phyloP scores from a whole-genome alignment of 2,888 invertebrate species.

The Drosophila cracens region DNA sequence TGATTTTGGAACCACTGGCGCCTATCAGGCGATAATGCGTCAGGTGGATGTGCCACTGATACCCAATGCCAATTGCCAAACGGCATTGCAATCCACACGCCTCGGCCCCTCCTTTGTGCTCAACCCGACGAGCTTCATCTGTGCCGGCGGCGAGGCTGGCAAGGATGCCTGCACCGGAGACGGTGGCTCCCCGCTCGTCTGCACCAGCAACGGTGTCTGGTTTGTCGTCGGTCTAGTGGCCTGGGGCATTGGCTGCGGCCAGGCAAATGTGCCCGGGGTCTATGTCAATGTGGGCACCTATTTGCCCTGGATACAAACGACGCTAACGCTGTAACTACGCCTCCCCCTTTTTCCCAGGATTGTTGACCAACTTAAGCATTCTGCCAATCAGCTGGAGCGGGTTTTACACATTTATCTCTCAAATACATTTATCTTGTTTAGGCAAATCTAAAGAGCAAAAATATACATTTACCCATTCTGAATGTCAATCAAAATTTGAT shows the following conservation, averaged over 20 bases:
- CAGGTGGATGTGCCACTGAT: constrained; percentile 91
- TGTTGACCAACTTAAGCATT: neutral
- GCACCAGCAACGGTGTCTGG: constrained; percentile 80
- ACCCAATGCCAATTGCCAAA: constrained; percentile 88
- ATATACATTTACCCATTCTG: neutral
- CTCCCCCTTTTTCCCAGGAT: neutral
- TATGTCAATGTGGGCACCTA: constrained; percentile 91
- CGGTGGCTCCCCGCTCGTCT: constrained; percentile 85
- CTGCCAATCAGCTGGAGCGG: neutral
- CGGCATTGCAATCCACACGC: constrained; percentile 88
- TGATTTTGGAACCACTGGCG: constrained; percentile 87
- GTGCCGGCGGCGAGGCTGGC: constrained; percentile 91
- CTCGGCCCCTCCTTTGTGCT: constrained; percentile 88
- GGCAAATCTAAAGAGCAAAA: neutral
- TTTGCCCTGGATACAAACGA: constrained; percentile 88
- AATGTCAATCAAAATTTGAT: neutral
- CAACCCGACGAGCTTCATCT: constrained; percentile 89
- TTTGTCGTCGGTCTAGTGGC: constrained; percentile 86
- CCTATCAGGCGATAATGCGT: constrained; percentile 88
- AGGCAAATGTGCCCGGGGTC: constrained; percentile 90
- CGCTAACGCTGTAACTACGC: constrained; percentile 59
- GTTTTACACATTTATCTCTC: neutral
- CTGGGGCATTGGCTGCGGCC: constrained; percentile 88
- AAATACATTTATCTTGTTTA: neutral
- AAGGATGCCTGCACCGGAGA: constrained; percentile 91